phyloP scores from a whole-genome alignment of 2,888 invertebrate species.

The Pyrochroa serraticornis region DNA sequence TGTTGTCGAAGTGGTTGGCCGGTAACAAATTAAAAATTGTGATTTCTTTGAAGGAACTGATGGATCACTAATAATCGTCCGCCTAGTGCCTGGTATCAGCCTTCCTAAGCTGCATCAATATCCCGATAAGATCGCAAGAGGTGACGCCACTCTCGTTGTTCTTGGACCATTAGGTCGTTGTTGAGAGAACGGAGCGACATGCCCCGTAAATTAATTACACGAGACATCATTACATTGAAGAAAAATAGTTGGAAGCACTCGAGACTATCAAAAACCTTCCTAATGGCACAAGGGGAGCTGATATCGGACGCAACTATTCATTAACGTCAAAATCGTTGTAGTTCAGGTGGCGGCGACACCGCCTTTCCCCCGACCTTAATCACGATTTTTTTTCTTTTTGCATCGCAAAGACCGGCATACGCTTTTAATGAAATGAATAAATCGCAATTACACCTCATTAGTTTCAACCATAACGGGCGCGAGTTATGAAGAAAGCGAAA shows the following conservation, averaged over 20 bases:
- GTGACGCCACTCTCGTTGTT: conserved; percentile 1
- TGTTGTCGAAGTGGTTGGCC: too few relatives aligned
- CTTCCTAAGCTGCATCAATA: too few relatives aligned
- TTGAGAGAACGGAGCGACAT: conserved; percentile 23
- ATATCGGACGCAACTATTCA: conserved; percentile 35
- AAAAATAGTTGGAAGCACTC: conserved; percentile 30
- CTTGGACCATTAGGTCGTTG: conserved; percentile 20
- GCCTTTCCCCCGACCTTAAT: conserved; percentile 2
- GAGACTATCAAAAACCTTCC: conserved; percentile 39
- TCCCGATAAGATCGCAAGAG: too few relatives aligned
- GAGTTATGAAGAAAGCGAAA: conserved; percentile 14
- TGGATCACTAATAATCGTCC: too few relatives aligned
- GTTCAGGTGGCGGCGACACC: conserved; percentile 12
- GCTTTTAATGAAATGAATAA: conserved; percentile 15
- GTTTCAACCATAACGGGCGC: conserved; percentile 8
- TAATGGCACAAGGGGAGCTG: conserved; percentile 35
- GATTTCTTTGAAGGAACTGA: too few relatives aligned
- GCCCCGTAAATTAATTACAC: conserved; percentile 28
- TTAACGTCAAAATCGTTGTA: conserved; percentile 31
- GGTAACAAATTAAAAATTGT: too few relatives aligned
- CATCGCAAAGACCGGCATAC: neutral
- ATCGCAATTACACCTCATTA: conserved; percentile 22
- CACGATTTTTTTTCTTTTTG: conserved; percentile 1
- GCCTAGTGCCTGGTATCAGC: too few relatives aligned
- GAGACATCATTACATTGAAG: conserved; percentile 23